phyloP scores from a whole-genome alignment of 2,113 vertebrate species.

The Gymnocephalus cernua region DNA sequence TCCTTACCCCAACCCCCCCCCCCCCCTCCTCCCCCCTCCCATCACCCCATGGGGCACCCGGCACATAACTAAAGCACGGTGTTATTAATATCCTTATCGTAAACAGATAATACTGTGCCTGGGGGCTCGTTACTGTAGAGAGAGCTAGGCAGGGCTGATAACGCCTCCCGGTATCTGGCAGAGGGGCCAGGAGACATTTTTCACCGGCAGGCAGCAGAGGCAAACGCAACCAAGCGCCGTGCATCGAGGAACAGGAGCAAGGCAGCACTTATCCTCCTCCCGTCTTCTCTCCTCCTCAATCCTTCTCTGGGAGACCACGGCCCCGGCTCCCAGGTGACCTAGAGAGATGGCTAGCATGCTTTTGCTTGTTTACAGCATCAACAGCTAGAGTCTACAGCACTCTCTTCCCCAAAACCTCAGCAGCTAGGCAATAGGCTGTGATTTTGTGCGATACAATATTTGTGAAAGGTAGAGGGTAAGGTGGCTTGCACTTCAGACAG shows the following conservation, averaged over 20 bases:
- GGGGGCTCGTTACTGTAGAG: constrained; percentile 75
- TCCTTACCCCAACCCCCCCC: constrained; percentile 26
- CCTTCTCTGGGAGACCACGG: constrained; percentile 44
- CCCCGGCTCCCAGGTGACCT: constrained; percentile 53
- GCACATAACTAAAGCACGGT: constrained; percentile 76
- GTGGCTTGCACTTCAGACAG: constrained; percentile 57
- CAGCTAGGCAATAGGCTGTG: constrained; percentile 25
- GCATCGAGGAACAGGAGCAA: constrained; percentile 32
- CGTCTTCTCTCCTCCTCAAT: constrained; percentile 36
- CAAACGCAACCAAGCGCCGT: constrained; percentile 31
- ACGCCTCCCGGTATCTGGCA: constrained; percentile 67
- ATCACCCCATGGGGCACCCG: constrained; percentile 49
- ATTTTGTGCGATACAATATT: constrained; percentile 64
- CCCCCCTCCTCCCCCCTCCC: background rate
- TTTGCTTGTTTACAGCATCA: constrained; percentile 59
- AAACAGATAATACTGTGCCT: constrained; percentile 82
- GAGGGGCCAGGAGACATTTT: constrained; percentile 70
- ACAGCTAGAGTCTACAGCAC: constrained; percentile 32
- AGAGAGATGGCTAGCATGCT: constrained; percentile 35
- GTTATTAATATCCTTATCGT: constrained; percentile 84
- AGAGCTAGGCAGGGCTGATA: constrained; percentile 72
- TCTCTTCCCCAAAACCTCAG: background rate
- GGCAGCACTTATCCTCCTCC: constrained; percentile 60
- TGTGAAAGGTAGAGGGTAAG: constrained; percentile 34
- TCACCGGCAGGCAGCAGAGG: constrained; percentile 56